Conservation (phyloP, 2,888 invertebrate species). For the Cephalotes varians region DNA sequence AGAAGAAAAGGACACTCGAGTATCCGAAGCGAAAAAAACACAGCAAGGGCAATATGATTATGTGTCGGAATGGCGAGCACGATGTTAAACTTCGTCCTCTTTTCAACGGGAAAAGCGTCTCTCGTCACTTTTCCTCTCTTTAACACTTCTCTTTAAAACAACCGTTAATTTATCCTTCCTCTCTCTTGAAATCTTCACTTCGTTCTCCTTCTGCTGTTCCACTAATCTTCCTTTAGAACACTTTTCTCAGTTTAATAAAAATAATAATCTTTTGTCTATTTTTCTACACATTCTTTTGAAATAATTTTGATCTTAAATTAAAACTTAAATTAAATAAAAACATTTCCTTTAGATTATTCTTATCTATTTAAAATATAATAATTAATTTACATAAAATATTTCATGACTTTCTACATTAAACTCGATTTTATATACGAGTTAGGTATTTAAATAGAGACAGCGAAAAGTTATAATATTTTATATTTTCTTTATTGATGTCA, state of each 20-base stretch:
- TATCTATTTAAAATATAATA: not conserved
- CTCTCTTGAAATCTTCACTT: slow-evolving; percentile 58
- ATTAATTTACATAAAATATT: not conserved
- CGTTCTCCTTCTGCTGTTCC: slow-evolving; percentile 48
- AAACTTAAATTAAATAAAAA: no score
- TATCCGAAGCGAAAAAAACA: slow-evolving; percentile 39
- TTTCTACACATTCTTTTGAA: not conserved
- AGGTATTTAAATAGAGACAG: not conserved
- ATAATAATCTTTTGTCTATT: not conserved
- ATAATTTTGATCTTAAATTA: not conserved
- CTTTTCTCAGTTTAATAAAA: not conserved
- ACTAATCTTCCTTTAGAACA: not conserved
- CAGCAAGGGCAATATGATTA: slow-evolving; percentile 55
- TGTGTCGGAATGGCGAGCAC: slow-evolving; percentile 67
- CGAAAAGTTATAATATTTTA: not conserved
- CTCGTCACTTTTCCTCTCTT: slow-evolving; percentile 23
- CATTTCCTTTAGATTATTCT: not conserved
- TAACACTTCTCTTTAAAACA: not conserved
- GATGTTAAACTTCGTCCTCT: slow-evolving; percentile 35
- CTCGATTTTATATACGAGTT: not conserved
- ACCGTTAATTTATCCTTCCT: slow-evolving; percentile 32
- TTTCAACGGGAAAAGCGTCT: slow-evolving; percentile 47
- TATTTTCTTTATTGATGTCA: not conserved
- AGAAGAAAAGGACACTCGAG: slow-evolving; percentile 59
- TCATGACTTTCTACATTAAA: not conserved